These are phyloP conservation scores for Haemorhous mexicanus DNA, from an alignment of 2,113 vertebrate genomes.

Conservation along the genomic window DNA sequence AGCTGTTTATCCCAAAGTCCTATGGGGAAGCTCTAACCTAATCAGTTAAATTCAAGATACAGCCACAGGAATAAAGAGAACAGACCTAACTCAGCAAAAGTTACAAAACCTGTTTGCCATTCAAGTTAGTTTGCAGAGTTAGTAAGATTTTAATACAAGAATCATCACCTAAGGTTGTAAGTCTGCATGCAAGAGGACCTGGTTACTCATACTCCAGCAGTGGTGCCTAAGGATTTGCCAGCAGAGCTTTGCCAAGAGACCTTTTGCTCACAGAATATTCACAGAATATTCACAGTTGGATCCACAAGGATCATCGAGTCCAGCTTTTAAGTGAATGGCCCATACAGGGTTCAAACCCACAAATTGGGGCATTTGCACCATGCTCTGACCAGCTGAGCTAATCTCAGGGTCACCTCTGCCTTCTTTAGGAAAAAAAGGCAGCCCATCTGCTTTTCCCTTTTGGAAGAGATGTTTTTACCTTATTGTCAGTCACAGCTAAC, in stretches of 20 bases:
- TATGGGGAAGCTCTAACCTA: background rate
- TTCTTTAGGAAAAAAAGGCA: background rate
- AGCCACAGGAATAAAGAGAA: background rate
- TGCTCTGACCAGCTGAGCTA: background rate
- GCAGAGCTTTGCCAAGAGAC: background rate
- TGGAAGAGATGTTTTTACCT: background rate
- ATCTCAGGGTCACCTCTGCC: background rate
- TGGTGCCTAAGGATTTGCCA: background rate
- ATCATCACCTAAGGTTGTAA: background rate
- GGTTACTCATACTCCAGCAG: background rate
- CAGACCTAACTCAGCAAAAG: background rate
- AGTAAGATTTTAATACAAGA: background rate
- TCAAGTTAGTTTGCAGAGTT: background rate
- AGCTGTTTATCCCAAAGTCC: slow-evolving; percentile 45
- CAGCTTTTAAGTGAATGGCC: background rate
- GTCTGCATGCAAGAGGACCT: background rate
- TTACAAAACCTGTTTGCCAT: background rate
- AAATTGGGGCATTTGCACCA: background rate
- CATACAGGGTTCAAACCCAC: background rate
- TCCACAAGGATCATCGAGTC: accelerated
- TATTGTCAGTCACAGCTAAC: background rate
- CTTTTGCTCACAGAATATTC: background rate
- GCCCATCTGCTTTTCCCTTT: background rate
- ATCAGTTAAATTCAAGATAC: background rate
- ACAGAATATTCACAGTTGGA: background rate